Conservation (phyloP, 1,140 invertebrate genomes). For the Formica exsecta region DNA sequence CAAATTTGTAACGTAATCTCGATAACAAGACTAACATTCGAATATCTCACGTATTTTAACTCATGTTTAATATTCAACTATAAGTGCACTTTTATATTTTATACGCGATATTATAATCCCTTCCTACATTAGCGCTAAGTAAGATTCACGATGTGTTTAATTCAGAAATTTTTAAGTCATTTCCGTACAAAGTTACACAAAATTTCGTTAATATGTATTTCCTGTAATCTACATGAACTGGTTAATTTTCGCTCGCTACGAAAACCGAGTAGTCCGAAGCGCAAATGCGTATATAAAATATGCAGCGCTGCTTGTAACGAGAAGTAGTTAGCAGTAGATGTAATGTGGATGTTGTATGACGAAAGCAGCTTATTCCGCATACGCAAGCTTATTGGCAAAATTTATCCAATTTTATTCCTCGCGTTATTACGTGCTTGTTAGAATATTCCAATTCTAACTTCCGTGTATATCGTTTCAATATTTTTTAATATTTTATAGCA, state of each 20-base stretch:
- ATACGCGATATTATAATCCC: conserved; percentile 2
- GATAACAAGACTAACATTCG: neutral
- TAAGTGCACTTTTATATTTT: neutral
- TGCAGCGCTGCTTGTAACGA: conserved; percentile 36
- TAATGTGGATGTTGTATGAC: neutral
- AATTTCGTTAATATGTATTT: conserved; percentile 26
- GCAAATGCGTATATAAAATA: conserved; percentile 50
- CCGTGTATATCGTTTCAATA: neutral
- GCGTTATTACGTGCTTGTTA: conserved; percentile 27
- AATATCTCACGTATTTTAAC: too few species aligned
- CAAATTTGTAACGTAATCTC: neutral
- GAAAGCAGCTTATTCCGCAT: conserved; percentile 41
- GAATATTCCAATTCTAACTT: conserved; percentile 40
- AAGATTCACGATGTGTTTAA: conserved; percentile 17
- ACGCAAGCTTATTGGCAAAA: conserved; percentile 44
- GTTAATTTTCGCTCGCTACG: conserved; percentile 31
- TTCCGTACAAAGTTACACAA: neutral
- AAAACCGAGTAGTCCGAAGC: conserved; percentile 28
- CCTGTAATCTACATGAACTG: conserved; percentile 17
- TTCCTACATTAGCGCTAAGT: neutral
- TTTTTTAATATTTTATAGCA: too few species aligned
- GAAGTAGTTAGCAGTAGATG: conserved; percentile 39
- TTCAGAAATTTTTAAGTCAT: conserved; percentile 20
- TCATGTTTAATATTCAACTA: conserved; percentile 21
- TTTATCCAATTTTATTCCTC: conserved; percentile 49